Evolutionary conservation across 1,140 invertebrate species (phyloP).

Genomic region (Stratiolaelaps scimitus): DNA sequence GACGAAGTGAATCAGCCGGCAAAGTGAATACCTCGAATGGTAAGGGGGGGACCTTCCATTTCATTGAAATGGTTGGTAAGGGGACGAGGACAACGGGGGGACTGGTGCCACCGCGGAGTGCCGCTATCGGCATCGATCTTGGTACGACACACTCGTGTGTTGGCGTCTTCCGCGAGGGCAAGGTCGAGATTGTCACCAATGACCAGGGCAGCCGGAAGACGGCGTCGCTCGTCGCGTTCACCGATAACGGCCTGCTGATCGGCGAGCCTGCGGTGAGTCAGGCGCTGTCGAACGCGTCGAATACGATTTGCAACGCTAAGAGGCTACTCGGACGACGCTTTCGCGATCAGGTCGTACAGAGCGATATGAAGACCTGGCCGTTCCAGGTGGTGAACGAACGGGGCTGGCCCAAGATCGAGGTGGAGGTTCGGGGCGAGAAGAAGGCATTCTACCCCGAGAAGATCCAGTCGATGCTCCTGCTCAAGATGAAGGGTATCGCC

Average conservation of each 20-base stretch:
- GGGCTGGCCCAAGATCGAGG: slow-evolving; percentile 39
- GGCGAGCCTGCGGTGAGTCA: too few species aligned
- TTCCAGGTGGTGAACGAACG: slow-evolving; percentile 40
- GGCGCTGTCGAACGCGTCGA: too few species aligned
- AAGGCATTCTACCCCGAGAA: slow-evolving; percentile 41
- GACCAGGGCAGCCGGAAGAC: slow-evolving; percentile 93
- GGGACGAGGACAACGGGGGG: too few species aligned
- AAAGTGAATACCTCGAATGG: too few species aligned
- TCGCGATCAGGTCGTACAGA: slow-evolving; percentile 42
- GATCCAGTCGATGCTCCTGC: slow-evolving; percentile 40
- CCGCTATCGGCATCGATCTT: slow-evolving; percentile 41
- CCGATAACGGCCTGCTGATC: slow-evolving; percentile 46
- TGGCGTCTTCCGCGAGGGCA: slow-evolving; percentile 72
- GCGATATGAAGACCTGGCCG: slow-evolving; percentile 41
- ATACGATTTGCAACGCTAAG: too few species aligned
- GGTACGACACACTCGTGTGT: slow-evolving; percentile 80
- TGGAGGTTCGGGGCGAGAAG: slow-evolving; percentile 37
- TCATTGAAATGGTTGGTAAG: too few species aligned
- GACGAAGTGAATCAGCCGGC: too few species aligned
- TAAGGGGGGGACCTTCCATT: too few species aligned
- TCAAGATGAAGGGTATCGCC: slow-evolving; percentile 42
- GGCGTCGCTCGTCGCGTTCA: slow-evolving; percentile 90
- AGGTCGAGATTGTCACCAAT: slow-evolving; percentile 93
- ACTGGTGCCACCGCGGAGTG: neutral
- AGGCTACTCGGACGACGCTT: slow-evolving; percentile 32